Evolutionary conservation across 2,113 vertebrate species (phyloP), one percentile per base, ranked within the genome.

Genomic region (Sceloporus undulatus): DNA sequence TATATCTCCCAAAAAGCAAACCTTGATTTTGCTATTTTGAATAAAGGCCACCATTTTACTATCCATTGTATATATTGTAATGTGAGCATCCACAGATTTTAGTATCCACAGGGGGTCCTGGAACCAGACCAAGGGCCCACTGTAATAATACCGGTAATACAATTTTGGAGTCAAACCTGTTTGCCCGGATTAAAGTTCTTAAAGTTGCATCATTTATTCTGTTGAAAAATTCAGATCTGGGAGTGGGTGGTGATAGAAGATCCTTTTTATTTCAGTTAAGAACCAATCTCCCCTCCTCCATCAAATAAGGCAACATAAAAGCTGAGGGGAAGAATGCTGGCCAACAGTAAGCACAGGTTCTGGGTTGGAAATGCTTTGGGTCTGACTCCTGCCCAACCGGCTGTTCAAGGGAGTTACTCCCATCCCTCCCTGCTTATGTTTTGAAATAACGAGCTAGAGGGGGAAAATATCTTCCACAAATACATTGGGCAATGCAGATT

Each of bases 381-480:
- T 62, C 59, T 62, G 59, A 62, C 59, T 92, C 94, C 85, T 95
- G 94, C 91, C 93, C 91, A 93, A 92, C 95, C 89, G 92, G 95
- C 94, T 78, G 18, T 59, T 82, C 88, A 85, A 84, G 81, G 85
- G 82, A 66, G 81, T 56, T 56, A 66, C 85, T 75, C 86, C 78
- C 56, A 84, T 90, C 38, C 89, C 82, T 81, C 86, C 86, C 75
- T 38, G 5, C 62, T 66, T 52, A 10, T 25, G 71, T 80, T 87
- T 90, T 87, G 85, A 90, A 90, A 90, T 68, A 80, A 76, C 56
- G 48, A 66, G 56, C 85, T 80, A 48, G 25, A 56, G 68, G 89
- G 65, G 52, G 0, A n/a, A 75, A 85, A 68, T 52, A 68, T 59
- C 21, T 87, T 84, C 80, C 70, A 76, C 62, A 84, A 68, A 80